Percentiles rank a stretch among this genome's conserved stretches.
phyloP scores from a whole-genome alignment of 2,888 invertebrate genomes.

The Phlogophora meticulosa region DNA sequence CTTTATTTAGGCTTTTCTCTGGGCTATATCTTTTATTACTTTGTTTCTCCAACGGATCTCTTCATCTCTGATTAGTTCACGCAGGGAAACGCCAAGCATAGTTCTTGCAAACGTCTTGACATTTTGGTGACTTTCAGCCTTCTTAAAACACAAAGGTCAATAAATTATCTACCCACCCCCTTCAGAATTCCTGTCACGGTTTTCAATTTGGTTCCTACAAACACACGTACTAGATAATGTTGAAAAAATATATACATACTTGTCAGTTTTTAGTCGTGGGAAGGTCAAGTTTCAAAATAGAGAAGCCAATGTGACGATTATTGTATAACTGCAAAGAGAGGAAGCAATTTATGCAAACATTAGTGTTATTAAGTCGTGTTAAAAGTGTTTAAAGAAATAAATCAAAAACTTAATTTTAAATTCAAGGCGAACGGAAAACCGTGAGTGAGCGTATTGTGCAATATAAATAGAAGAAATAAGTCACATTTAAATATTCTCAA shows the following conservation, averaged over 20 bases:
- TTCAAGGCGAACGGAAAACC: neutral
- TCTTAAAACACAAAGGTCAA: neutral
- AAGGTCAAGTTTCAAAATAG: slow-evolving; percentile 12
- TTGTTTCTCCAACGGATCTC: too few relatives aligned
- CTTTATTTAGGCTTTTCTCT: too few relatives aligned
- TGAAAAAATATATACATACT: too few relatives aligned
- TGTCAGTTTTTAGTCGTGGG: neutral
- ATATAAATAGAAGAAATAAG: neutral
- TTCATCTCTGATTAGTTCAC: too few relatives aligned
- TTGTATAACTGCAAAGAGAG: neutral
- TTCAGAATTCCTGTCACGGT: neutral
- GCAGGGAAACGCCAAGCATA: too few relatives aligned
- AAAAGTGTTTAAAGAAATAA: slow-evolving; percentile 1
- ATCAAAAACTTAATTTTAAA: slow-evolving; percentile 9
- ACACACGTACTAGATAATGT: too few relatives aligned
- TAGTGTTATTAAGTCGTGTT: neutral
- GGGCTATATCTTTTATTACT: too few relatives aligned
- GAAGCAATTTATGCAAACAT: slow-evolving; percentile 31
- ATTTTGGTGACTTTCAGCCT: too few relatives aligned
- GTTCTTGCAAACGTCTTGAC: too few relatives aligned
- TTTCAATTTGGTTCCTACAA: neutral
- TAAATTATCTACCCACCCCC: neutral
- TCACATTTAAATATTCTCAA: too few relatives aligned
- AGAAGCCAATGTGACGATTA: slow-evolving; percentile 19
- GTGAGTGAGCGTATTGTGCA: neutral